Percentiles rank a stretch among this genome's conserved stretches.
Conservation (phyloP, 2,888 invertebrate species). For the Drosophila heteroneura region DNA sequence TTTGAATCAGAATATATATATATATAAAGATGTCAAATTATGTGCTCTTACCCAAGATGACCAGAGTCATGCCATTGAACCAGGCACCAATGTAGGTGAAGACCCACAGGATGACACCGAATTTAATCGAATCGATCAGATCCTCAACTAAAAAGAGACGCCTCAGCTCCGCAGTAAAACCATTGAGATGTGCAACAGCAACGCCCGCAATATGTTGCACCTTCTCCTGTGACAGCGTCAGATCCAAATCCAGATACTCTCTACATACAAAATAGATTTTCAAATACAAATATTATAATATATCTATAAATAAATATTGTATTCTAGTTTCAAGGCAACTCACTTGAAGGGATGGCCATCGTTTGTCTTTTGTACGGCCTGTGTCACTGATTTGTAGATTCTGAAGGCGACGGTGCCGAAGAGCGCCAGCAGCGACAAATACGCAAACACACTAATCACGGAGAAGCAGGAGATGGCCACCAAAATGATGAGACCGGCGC, state of each 20-base stretch:
- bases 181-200: slow-evolving; percentile 95
- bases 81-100: slow-evolving; percentile 99
- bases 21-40: too few relatives aligned
- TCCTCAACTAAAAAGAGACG: slow-evolving; percentile 98
- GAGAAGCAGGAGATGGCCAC: slow-evolving; percentile 98
- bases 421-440: slow-evolving; percentile 94
- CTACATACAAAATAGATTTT: slow-evolving; percentile 83
- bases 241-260: slow-evolving; percentile 94
- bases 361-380: slow-evolving; percentile 97
- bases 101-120: slow-evolving; percentile 97
- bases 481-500: slow-evolving; percentile 94
- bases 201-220: slow-evolving; percentile 95
- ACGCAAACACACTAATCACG: slow-evolving; percentile 97
- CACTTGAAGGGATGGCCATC: slow-evolving; percentile 99
- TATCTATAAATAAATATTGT: background rate
- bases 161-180: slow-evolving; percentile 92
- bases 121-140: slow-evolving; percentile 97
- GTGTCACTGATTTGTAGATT: slow-evolving; percentile 97
- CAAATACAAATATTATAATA: background rate
- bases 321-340: slow-evolving; percentile 83
- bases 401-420: slow-evolving; percentile 96
- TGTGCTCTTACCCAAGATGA: slow-evolving; percentile 92
- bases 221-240: slow-evolving; percentile 95
- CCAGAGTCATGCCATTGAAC: slow-evolving; percentile 99
- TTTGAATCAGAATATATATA: slow-evolving; percentile 4